Percentiles rank a stretch among this genome's conserved stretches.
These are phyloP conservation scores for Sinosuthora webbiana DNA, from an alignment of 2,113 vertebrate genomes.

Conservation along the genomic window DNA sequence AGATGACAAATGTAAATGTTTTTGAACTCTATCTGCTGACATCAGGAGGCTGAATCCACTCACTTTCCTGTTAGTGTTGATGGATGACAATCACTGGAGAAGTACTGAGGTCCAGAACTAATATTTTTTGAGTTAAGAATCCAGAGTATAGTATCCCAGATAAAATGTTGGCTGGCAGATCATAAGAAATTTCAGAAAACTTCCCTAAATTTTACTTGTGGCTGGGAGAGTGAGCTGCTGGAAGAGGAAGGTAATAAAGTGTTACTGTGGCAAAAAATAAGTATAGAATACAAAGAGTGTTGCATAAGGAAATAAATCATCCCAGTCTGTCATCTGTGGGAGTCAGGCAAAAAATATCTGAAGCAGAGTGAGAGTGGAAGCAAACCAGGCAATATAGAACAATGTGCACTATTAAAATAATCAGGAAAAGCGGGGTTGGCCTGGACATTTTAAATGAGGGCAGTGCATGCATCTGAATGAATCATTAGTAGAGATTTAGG, in stretches of 20 bases:
- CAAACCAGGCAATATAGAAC: not conserved
- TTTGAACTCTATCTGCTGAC: not conserved
- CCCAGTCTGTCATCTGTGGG: not conserved
- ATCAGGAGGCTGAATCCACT: not conserved
- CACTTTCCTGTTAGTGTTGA: not conserved
- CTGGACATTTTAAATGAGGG: conserved; percentile 38
- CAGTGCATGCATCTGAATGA: conserved; percentile 14
- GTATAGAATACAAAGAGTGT: not conserved
- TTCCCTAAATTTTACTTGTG: not conserved
- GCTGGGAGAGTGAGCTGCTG: not conserved
- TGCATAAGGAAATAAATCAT: conserved; percentile 29
- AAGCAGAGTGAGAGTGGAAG: not conserved
- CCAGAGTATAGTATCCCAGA: not conserved
- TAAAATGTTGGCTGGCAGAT: not conserved
- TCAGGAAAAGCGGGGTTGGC: not conserved
- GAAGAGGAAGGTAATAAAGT: not conserved
- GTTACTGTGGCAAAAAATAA: conserved; percentile 4
- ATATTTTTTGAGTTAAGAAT: not conserved
- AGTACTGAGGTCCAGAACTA: not conserved
- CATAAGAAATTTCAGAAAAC: not conserved
- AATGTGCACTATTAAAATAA: conserved; percentile 36
- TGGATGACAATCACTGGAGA: not conserved
- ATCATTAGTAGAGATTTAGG: conserved; percentile 31
- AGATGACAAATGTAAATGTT: not conserved
- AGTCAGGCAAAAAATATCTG: conserved; percentile 6